Evolutionary conservation across 1,140 invertebrate species (phyloP).

Genomic region (Papilio aristodemus): DNA sequence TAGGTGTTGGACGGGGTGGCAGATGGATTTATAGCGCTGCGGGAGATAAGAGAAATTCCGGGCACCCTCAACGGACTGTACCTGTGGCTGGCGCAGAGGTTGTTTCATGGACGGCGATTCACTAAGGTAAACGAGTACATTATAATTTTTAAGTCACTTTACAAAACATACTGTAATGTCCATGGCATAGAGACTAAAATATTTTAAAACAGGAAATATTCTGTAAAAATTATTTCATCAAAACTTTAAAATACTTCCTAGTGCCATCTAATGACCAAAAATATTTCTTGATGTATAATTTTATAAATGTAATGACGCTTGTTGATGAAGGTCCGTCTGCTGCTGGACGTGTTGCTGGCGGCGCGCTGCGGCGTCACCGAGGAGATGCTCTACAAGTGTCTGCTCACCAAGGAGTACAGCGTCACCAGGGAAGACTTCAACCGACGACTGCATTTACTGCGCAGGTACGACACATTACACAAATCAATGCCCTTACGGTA

Average conservation of each 20-base stretch:
- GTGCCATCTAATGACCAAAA: too few relatives aligned
- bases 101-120: conserved; percentile 94
- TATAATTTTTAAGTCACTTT: too few relatives aligned
- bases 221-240: too few relatives aligned
- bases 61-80: conserved; percentile 97
- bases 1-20: conserved; percentile 93
- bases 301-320: too few relatives aligned
- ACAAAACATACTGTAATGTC: too few relatives aligned
- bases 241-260: too few relatives aligned
- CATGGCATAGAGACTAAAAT: too few relatives aligned
- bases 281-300: too few relatives aligned
- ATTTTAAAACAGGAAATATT: too few relatives aligned
- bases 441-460: conserved; percentile 88
- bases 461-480: conserved; percentile 82
- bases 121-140: conserved; percentile 84
- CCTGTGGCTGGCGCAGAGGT: conserved; percentile 95
- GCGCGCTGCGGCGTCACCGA: conserved; percentile 91
- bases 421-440: conserved; percentile 93
- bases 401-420: conserved; percentile 89
- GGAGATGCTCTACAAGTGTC: conserved; percentile 89
- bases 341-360: conserved; percentile 93
- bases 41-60: conserved; percentile 93
- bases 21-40: conserved; percentile 94
- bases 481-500: too few relatives aligned
- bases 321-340: conserved; percentile 81